Base-by-base conservation (phyloP, 2,797 vertebrate species). In the Eulemur mongoz region DNA sequence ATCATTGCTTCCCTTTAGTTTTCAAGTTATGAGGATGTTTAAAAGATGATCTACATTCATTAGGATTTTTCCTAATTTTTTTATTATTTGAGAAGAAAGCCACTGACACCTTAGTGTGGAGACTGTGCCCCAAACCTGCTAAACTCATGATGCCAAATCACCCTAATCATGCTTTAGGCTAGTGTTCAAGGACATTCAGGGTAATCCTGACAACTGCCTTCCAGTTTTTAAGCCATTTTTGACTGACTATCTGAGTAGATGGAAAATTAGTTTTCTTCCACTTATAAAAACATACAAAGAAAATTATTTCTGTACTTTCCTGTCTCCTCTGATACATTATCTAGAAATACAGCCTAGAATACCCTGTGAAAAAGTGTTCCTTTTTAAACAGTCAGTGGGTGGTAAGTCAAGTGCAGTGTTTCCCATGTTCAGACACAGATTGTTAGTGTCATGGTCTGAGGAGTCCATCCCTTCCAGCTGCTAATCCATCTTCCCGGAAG, bases 151-250 rank as follows among this genome's bases (percentile, higher is more conserved):
- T 32, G 35, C 40, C 80, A 81, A 67, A 15, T 70, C 17, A 43
- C 12, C 43, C 7, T 91, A 48, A 70, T 75, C 75, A 38, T 32
- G 3, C 43, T 65, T 57, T 69, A 94, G 92, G 63, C 43, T 73
- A 92, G 18, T 82, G 18, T 57, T 73, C 75, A 85, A 52, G 76
- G 65, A 48, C 50, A 69, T 61, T 79, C 32, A 32, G 61, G n/a
- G 57, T 92, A 18, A 61, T 88, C 79, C 25, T 76, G 50, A 83
- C 35, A 63, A 48, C 40, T 88, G 65, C 50, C 76, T 94, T 93
- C 80, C 79, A 73, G 61, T 84, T 93, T 84, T 96, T 72, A 75
- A 92, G 67, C 75, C 38, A 76, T 88, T 95, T 93, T 94, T 84
- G n/a, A 76, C 57, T 92, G 23, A 94, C 79, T 81, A 11, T 80